Evolutionary conservation across 2,888 invertebrate genomes (phyloP).

Genomic region (Leptinotarsa rubiginosa): DNA sequence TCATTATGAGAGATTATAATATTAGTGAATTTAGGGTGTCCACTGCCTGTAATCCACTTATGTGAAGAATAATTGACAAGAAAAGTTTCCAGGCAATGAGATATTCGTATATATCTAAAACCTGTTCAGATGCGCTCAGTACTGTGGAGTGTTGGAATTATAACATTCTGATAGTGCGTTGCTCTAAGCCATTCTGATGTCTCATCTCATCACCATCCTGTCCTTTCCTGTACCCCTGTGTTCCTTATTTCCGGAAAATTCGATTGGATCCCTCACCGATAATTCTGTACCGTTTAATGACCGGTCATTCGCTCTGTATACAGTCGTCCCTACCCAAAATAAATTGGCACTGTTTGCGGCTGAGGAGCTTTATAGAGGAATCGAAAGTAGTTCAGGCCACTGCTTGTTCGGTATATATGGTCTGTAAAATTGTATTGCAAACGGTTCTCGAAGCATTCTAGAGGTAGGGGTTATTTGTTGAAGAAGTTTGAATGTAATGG

Average conservation of each 20-base stretch:
- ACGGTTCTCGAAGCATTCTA: slow-evolving; percentile 14
- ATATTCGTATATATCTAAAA: too few species aligned
- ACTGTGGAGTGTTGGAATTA: too few species aligned
- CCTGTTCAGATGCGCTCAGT: too few species aligned
- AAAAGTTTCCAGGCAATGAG: too few species aligned
- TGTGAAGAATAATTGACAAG: too few species aligned
- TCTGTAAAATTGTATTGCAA: slow-evolving; percentile 15
- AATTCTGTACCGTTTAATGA: slow-evolving; percentile 43
- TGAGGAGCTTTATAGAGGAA: slow-evolving; percentile 50
- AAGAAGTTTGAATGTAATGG: not conserved
- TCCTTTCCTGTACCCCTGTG: slow-evolving; percentile 28
- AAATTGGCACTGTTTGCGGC: slow-evolving; percentile 53
- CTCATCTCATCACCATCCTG: slow-evolving; percentile 3
- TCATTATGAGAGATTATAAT: too few species aligned
- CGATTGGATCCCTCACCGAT: slow-evolving; percentile 41
- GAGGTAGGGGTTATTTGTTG: not conserved
- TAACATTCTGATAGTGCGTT: too few species aligned
- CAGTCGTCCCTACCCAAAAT: slow-evolving; percentile 47
- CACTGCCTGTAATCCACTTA: too few species aligned
- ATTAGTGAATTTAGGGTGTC: too few species aligned
- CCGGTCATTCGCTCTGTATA: slow-evolving; percentile 43
- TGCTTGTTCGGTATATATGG: slow-evolving; percentile 13
- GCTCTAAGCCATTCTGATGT: not conserved
- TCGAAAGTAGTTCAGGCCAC: slow-evolving; percentile 39
- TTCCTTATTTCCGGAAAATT: slow-evolving; percentile 35